phyloP scores from a whole-genome alignment of 2,113 vertebrate genomes.

The Danionella cerebrum region DNA sequence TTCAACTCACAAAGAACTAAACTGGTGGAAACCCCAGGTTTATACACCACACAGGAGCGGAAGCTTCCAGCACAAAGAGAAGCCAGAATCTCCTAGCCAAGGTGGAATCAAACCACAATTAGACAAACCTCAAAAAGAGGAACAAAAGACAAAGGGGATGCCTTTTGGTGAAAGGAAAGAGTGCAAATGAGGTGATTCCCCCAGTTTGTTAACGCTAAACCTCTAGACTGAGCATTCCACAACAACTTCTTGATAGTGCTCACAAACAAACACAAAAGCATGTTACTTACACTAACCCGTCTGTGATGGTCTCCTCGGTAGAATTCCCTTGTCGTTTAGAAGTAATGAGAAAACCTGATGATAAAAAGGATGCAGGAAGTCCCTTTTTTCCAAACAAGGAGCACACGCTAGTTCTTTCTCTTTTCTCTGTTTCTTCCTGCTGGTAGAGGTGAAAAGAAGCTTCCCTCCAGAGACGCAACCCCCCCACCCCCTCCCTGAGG shows the following conservation, averaged over 20 bases:
- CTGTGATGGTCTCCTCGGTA: not conserved
- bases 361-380: not conserved
- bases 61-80: conserved; percentile 5
- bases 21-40: not conserved
- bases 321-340: not conserved
- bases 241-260: not conserved
- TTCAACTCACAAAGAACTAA: not conserved
- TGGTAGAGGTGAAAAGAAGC: conserved; percentile 42
- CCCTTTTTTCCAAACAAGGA: not conserved
- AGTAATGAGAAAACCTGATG: not conserved
- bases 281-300: conserved; percentile 6
- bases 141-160: conserved; percentile 46
- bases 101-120: too few species aligned
- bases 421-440: conserved; percentile 23
- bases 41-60: not conserved
- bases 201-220: too few species aligned
- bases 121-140: conserved; percentile 43
- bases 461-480: conserved; percentile 47
- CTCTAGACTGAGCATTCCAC: not conserved
- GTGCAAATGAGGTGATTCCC: not conserved
- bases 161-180: not conserved
- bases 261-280: not conserved
- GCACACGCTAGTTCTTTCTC: conserved; percentile 3
- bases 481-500: conserved; percentile 52
- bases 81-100: not conserved